phyloP scores from a whole-genome alignment of 2,888 invertebrate genomes.

The Pyrochroa serraticornis region DNA sequence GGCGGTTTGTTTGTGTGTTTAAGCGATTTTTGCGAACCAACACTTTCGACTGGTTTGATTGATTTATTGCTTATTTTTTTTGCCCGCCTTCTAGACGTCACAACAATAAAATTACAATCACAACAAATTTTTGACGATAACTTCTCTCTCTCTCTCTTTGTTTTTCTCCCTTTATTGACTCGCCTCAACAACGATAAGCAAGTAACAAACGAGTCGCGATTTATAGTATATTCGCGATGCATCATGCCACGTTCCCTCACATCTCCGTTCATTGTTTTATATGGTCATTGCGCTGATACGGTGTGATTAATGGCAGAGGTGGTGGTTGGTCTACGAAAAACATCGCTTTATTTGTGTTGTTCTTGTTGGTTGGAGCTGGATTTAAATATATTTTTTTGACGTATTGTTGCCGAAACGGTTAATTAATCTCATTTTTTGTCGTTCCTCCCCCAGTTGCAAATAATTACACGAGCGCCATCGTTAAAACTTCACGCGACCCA shows the following conservation, averaged over 20 bases:
- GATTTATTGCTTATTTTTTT: constrained; percentile 34
- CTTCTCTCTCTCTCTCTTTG: neutral
- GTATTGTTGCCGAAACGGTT: neutral
- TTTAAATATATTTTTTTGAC: no score
- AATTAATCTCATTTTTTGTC: neutral
- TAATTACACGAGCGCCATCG: neutral
- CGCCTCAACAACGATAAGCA: constrained; percentile 23
- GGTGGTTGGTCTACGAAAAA: neutral
- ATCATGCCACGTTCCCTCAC: constrained; percentile 25
- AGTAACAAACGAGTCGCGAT: constrained; percentile 36
- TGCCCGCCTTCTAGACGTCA: neutral
- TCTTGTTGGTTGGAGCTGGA: neutral
- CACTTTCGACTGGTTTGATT: constrained; percentile 33
- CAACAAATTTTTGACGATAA: neutral
- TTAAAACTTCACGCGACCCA: no score
- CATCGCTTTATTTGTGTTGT: neutral
- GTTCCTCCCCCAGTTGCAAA: neutral
- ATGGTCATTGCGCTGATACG: constrained; percentile 38
- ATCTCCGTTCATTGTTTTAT: constrained; percentile 47
- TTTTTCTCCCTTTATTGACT: constrained; percentile 9
- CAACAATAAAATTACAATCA: no score
- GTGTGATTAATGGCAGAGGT: constrained; percentile 41
- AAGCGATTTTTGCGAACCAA: constrained; percentile 36
- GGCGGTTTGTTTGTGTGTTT: constrained; percentile 34
- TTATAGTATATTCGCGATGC: constrained; percentile 43